Conservation (phyloP, 2,113 vertebrate species). For the Ascaphus truei region DNA sequence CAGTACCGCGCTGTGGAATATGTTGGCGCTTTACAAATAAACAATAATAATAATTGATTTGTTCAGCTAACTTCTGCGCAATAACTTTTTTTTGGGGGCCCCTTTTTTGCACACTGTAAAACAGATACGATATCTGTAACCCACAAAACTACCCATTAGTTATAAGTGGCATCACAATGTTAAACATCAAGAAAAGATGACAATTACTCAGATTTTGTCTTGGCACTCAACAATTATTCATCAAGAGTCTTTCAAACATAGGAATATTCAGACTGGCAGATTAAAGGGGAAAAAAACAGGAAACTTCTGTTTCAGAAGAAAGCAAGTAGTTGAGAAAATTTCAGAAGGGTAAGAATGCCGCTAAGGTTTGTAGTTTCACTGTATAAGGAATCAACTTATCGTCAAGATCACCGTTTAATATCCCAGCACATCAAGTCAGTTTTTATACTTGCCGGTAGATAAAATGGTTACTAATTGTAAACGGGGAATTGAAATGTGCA, state of each 20-base stretch:
- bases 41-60: too few species aligned
- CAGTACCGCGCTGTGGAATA: too few species aligned
- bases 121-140: background rate
- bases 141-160: slow-evolving; percentile 14
- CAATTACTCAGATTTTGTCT: slow-evolving; percentile 32
- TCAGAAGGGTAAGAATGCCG: slow-evolving; percentile 8
- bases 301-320: slow-evolving; percentile 20
- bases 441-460: slow-evolving; percentile 9
- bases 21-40: too few species aligned
- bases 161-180: slow-evolving; percentile 24
- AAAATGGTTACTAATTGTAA: background rate
- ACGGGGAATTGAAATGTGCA: background rate
- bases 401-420: slow-evolving; percentile 6
- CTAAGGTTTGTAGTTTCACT: slow-evolving; percentile 10
- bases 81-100: slow-evolving; percentile 25
- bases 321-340: slow-evolving; percentile 6
- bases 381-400: slow-evolving; percentile 7
- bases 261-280: slow-evolving; percentile 27
- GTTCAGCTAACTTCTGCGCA: too few species aligned
- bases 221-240: slow-evolving; percentile 36
- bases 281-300: slow-evolving; percentile 30
- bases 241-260: slow-evolving; percentile 31
- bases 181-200: slow-evolving; percentile 13
- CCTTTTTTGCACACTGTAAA: slow-evolving; percentile 22
- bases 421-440: slow-evolving; percentile 19